These are phyloP conservation scores for Sisyra nigra DNA, from an alignment of 2,888 invertebrate species.

Conservation along the genomic window DNA sequence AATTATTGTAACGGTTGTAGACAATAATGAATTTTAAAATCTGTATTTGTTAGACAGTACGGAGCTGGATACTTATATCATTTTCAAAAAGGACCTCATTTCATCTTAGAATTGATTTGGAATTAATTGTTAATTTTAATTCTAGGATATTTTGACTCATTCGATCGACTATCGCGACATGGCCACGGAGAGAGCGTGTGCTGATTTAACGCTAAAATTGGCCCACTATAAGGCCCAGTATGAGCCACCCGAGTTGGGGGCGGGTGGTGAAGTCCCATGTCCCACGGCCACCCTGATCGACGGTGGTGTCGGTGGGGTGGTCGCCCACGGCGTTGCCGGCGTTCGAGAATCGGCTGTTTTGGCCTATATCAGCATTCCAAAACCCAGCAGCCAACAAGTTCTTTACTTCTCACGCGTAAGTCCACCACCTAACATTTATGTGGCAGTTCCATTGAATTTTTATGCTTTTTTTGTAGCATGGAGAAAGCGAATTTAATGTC, in stretches of 20 bases:
- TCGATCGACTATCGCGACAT: constrained; percentile 75
- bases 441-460: neutral
- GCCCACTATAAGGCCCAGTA: constrained; percentile 72
- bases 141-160: constrained; percentile 59
- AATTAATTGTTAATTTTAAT: constrained; percentile 4
- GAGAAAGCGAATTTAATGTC: constrained; percentile 84
- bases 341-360: constrained; percentile 73
- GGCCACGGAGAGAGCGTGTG: constrained; percentile 59
- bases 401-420: constrained; percentile 80
- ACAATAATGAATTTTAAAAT: no score
- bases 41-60: no score
- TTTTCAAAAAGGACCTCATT: no score
- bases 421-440: no score
- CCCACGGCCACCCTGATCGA: constrained; percentile 36
- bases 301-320: constrained; percentile 47
- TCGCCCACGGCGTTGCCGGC: constrained; percentile 54
- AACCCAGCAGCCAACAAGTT: constrained; percentile 67
- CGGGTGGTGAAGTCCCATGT: constrained; percentile 27
- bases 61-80: no score
- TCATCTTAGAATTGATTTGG: no score
- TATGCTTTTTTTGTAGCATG: constrained; percentile 46
- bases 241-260: constrained; percentile 50
- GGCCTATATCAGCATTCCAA: constrained; percentile 76
- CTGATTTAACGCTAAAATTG: constrained; percentile 66
- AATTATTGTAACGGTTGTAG: no score